Base-by-base conservation (phyloP, 2,797 vertebrate genomes). In the Octomys mimax region DNA sequence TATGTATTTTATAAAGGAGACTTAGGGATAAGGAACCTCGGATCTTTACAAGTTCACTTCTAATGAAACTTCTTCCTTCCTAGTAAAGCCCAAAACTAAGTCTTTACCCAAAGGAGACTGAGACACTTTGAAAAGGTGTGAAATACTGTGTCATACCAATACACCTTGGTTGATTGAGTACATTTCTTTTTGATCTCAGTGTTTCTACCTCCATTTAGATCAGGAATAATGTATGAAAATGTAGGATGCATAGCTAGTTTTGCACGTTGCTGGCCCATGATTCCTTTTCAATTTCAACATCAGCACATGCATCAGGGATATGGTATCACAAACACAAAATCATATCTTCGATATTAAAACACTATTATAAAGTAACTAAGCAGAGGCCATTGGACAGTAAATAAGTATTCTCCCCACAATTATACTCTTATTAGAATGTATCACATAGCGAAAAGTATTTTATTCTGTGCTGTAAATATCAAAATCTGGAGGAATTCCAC, bases 401-500 rank as follows among this genome's bases (percentile, higher is more conserved):
- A 33, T 33, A 93, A 86, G 13, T 95, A 79, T 75, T 90, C 89
- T 64, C 61, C 78, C 82, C 61, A 42, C 85, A 78, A 92, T 66
- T 77, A 82, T 19, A 39, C 36, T 89, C 26, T 91, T 87, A 91
- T 68, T 85, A 93, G 66, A 96, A 95, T 6, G 26, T 24, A 66
- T 81, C 52, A 42, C 26, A 39, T 59, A 46, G 77, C 82, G 86
- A 68, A 91, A 91, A 84, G 59, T 84, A 91, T 57, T 71, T 71
- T 64, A 87, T 86, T 92, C 92, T 92, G 66, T 59, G 81, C 28
- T 89, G 80, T 54, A 88, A 91, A 62, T 78, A 85, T 80, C 71
- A 92, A 96, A 97, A 95, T 91, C 84, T 92, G 95, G 87, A 97
- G 98, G 94, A 96, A 96, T 98, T 98, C 98, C 97, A 98, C 95